phyloP scores from a whole-genome alignment of 1,140 invertebrate species.

The Anastatus disparis region DNA sequence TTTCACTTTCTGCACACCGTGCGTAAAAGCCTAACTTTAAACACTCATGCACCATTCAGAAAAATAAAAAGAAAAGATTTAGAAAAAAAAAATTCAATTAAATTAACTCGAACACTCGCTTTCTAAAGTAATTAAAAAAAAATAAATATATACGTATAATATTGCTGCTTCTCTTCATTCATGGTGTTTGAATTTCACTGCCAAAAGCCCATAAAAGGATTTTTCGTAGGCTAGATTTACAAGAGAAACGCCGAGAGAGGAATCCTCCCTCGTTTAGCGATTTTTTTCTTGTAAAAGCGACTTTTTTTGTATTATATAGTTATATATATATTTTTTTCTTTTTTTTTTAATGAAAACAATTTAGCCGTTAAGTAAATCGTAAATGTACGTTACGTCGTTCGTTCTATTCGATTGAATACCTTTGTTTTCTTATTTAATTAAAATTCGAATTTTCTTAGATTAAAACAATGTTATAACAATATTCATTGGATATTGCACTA shows the following conservation, averaged over 20 bases:
- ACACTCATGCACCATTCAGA: too few species aligned
- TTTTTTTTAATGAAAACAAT: conserved; percentile 28
- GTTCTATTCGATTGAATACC: conserved; percentile 11
- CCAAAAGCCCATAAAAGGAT: conserved; percentile 63
- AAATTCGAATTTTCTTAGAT: too few species aligned
- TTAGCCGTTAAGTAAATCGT: conserved; percentile 7
- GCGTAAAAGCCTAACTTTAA: too few species aligned
- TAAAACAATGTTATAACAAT: too few species aligned
- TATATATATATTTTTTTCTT: conserved; percentile 36
- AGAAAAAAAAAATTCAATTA: too few species aligned
- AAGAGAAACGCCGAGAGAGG: neutral
- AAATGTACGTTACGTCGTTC: conserved; percentile 27
- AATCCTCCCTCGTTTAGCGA: neutral
- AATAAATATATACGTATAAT: neutral
- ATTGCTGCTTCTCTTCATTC: conserved; percentile 60
- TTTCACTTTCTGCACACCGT: too few species aligned
- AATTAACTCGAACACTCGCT: neutral
- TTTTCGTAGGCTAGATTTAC: conserved; percentile 33
- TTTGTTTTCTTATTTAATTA: too few species aligned
- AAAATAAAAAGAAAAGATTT: too few species aligned
- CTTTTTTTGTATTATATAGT: conserved; percentile 40
- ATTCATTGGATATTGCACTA: too few species aligned
- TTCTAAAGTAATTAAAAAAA: neutral
- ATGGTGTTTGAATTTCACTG: conserved; percentile 65
- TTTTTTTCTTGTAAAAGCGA: conserved; percentile 13